Percentiles rank a stretch among this genome's conserved stretches.
Evolutionary conservation across 37 sponge, comb jelly and placozoan species (phyloP).

Genomic region (Bolinopsis microptera): DNA sequence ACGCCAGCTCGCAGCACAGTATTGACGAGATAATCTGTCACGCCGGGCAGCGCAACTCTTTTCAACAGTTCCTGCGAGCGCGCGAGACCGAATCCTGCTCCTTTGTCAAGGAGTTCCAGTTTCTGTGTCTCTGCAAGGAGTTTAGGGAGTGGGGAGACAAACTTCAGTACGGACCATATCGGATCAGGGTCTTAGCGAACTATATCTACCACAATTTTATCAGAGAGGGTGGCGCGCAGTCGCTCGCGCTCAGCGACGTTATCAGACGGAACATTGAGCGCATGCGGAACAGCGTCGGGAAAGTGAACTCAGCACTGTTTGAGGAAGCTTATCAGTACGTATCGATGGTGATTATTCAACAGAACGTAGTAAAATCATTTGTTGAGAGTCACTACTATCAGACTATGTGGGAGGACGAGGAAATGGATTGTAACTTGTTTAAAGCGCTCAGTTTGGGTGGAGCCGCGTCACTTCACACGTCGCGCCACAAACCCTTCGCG

Average conservation of each 20-base stretch:
- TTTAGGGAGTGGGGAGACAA: slow-evolving; percentile 1
- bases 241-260: not conserved
- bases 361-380: slow-evolving; percentile 38
- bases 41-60: slow-evolving; percentile 31
- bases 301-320: not conserved
- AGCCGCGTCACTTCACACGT: not conserved
- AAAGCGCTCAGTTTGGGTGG: slow-evolving; percentile 27
- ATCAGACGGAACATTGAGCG: not conserved
- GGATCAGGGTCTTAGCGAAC: not conserved
- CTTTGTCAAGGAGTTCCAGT: slow-evolving; percentile 39
- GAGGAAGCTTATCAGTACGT: slow-evolving; percentile 31
- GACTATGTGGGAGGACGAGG: slow-evolving; percentile 22
- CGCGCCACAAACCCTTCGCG: not conserved
- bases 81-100: not conserved
- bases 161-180: not conserved
- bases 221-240: slow-evolving; percentile 7
- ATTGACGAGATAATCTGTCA: slow-evolving; percentile 24
- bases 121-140: slow-evolving; percentile 48
- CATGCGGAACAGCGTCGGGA: not conserved
- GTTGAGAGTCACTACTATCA: slow-evolving; percentile 33
- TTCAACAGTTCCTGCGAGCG: not conserved
- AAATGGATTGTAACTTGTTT: slow-evolving; percentile 2
- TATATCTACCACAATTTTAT: slow-evolving; percentile 30
- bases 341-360: slow-evolving; percentile 16
- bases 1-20: slow-evolving; percentile 5